phyloP scores from a whole-genome alignment of 2,113 vertebrate species.

The Melozone crissalis region DNA sequence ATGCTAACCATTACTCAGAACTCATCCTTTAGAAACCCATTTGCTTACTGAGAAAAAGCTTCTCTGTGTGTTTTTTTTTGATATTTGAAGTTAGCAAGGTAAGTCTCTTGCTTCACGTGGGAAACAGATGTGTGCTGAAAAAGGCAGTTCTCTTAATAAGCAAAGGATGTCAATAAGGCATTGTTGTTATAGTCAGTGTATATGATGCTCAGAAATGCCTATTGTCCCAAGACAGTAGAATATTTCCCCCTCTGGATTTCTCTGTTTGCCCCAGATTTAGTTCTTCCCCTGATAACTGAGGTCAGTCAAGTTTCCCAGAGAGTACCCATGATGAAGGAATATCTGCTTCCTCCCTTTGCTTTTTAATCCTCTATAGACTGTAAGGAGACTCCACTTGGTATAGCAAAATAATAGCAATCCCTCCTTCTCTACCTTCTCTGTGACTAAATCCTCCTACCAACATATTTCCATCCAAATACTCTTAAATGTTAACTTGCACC shows the following conservation, averaged over 20 bases:
- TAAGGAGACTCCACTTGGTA: background rate
- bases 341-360: background rate
- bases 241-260: background rate
- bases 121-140: background rate
- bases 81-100: background rate
- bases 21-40: background rate
- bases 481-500: background rate
- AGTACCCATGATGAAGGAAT: background rate
- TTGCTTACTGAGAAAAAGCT: background rate
- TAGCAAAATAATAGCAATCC: background rate
- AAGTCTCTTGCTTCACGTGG: background rate
- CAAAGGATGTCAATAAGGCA: background rate
- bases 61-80: background rate
- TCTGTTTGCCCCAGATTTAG: background rate
- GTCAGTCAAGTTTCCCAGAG: background rate
- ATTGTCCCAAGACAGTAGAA: background rate
- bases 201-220: background rate
- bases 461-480: background rate
- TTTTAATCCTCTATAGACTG: background rate
- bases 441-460: background rate
- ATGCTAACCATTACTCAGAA: background rate
- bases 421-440: background rate
- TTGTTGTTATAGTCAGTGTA: background rate
- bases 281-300: background rate
- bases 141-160: background rate